phyloP scores from a whole-genome alignment of 1,140 invertebrate genomes.

The Micrasema minimum region DNA sequence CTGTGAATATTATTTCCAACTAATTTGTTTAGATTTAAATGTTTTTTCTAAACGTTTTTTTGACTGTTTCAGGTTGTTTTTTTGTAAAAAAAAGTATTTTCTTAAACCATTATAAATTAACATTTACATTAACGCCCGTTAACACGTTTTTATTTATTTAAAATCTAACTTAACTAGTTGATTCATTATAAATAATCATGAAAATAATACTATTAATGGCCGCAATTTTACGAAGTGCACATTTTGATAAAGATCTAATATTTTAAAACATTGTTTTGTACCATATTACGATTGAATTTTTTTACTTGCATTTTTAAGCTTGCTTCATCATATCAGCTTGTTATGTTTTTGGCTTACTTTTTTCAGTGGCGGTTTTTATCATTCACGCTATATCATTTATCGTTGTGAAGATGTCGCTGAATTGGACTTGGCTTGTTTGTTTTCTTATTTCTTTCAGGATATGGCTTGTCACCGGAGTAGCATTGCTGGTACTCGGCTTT shows the following conservation, averaged over 20 bases:
- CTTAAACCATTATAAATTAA: constrained; percentile 30
- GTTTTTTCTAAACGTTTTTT: constrained; percentile 42
- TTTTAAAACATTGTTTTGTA: constrained; percentile 7
- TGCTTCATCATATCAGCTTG: constrained; percentile 11
- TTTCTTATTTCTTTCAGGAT: too few relatives aligned
- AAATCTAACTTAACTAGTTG: constrained; percentile 16
- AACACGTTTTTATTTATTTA: constrained; percentile 24
- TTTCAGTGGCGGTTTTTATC: constrained; percentile 13
- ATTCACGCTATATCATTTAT: neutral
- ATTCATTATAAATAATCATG: constrained; percentile 43
- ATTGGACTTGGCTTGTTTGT: neutral
- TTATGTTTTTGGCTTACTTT: neutral
- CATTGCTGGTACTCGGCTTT: constrained; percentile 1
- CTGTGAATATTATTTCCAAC: constrained; percentile 33
- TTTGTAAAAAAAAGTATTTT: constrained; percentile 21
- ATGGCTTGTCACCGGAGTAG: constrained; percentile 3
- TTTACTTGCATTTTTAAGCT: constrained; percentile 16
- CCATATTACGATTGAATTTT: constrained; percentile 17
- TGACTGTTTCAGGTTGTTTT: constrained; percentile 48
- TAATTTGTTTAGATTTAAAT: constrained; percentile 6
- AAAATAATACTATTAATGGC: constrained; percentile 10
- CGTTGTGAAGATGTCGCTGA: neutral
- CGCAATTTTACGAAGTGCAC: too few relatives aligned
- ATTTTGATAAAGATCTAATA: too few relatives aligned
- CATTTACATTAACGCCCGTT: constrained; percentile 31